Conservation (phyloP, 2,888 invertebrate species). For the Pegoplata infirma region DNA sequence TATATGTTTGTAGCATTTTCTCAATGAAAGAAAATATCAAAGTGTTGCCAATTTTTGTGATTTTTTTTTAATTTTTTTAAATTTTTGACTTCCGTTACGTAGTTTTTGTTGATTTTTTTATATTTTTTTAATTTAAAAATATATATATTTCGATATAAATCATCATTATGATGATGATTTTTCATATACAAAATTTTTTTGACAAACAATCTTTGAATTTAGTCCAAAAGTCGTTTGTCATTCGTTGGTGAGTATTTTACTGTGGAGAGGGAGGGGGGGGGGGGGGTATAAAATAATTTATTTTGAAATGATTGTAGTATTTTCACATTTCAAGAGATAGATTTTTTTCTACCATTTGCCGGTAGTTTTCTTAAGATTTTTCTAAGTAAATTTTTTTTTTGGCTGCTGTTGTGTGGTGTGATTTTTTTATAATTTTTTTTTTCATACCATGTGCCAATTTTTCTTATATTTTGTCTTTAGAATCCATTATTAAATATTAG, state of each 20-base stretch:
- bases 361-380: constrained; percentile 19
- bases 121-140: constrained; percentile 10
- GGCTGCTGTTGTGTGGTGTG: constrained; percentile 14
- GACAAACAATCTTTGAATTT: constrained; percentile 55
- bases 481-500: not conserved
- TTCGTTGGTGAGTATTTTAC: constrained; percentile 34
- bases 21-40: constrained; percentile 43
- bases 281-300: constrained; percentile 17
- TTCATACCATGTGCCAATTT: constrained; percentile 51
- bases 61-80: constrained; percentile 6
- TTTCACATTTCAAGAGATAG: constrained; percentile 13
- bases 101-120: constrained; percentile 20
- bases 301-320: constrained; percentile 12
- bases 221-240: constrained; percentile 61
- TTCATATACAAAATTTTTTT: constrained; percentile 16
- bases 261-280: too few species aligned
- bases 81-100: constrained; percentile 41
- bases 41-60: constrained; percentile 36
- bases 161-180: constrained; percentile 33
- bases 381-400: constrained; percentile 27
- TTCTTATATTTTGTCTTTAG: constrained; percentile 1
- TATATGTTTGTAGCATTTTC: constrained; percentile 7
- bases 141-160: constrained; percentile 15
- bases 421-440: constrained; percentile 18
- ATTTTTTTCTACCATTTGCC: constrained; percentile 22